A percentile compares a stretch with the other conserved stretches of the same genome.
Conservation (phyloP, 2,797 vertebrate species). For the Lates japonicus region DNA sequence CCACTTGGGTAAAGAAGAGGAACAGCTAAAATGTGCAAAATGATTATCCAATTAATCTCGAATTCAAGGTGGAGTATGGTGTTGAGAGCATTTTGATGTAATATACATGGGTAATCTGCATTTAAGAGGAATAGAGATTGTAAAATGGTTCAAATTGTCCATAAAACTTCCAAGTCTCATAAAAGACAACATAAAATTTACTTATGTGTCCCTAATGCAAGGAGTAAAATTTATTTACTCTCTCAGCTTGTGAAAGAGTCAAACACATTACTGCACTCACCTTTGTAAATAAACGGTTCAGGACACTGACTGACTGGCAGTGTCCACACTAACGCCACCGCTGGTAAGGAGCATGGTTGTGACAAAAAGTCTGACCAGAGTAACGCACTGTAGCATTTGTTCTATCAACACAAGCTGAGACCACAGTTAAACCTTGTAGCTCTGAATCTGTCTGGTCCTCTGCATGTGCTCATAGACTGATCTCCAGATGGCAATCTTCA, state of each 20-base stretch:
- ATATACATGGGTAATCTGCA: conserved; percentile 17
- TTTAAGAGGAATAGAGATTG: conserved; percentile 37
- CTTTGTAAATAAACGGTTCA: conserved; percentile 38
- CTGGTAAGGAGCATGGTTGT: too few relatives aligned
- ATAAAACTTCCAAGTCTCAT: conserved; percentile 44
- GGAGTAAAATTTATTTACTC: conserved; percentile 21
- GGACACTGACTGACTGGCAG: conserved; percentile 18
- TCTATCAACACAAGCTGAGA: background rate
- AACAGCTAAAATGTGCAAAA: conserved; percentile 29
- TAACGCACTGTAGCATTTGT: too few relatives aligned
- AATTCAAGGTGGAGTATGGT: conserved; percentile 36
- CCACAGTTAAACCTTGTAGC: background rate
- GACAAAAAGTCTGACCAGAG: too few relatives aligned
- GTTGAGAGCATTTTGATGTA: conserved; percentile 26
- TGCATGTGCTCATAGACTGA: background rate
- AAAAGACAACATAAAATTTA: conserved; percentile 33
- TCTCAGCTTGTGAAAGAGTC: conserved; percentile 22
- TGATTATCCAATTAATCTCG: conserved; percentile 44
- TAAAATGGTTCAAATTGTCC: conserved; percentile 50
- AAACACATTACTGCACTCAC: conserved; percentile 14
- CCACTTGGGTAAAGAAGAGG: conserved; percentile 15
- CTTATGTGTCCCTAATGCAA: background rate
- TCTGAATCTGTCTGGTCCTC: background rate
- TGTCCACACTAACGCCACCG: background rate
- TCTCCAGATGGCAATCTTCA: background rate